Conservation (phyloP, 1,140 invertebrate species). For the Hypothenemus hampei region DNA sequence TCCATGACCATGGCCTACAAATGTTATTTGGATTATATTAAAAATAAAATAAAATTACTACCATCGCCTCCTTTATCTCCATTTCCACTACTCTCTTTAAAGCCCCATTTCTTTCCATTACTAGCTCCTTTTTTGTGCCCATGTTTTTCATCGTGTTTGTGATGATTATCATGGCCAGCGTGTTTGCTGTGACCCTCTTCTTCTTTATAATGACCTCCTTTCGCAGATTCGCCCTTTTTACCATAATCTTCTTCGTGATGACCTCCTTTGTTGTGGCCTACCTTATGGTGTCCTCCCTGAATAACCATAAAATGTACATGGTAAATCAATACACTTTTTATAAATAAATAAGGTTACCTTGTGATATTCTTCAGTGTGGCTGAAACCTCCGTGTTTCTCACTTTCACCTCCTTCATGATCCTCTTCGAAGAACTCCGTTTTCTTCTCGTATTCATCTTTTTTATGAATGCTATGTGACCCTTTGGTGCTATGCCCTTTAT, state of each 20-base stretch:
- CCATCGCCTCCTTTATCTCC: slow-evolving; percentile 24
- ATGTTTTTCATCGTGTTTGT: slow-evolving; percentile 47
- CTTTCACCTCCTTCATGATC: slow-evolving; percentile 60
- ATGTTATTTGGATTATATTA: not conserved
- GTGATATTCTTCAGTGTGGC: slow-evolving; percentile 51
- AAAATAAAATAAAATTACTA: not conserved
- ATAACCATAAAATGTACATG: too few species aligned
- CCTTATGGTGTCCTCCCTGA: slow-evolving; percentile 45
- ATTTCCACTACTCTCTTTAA: slow-evolving; percentile 41
- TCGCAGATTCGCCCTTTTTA: slow-evolving; percentile 52
- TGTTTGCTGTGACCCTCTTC: slow-evolving; percentile 53
- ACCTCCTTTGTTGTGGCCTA: slow-evolving; percentile 46
- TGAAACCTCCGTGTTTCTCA: slow-evolving; percentile 58
- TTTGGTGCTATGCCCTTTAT: slow-evolving; percentile 66
- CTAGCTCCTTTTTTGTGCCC: slow-evolving; percentile 49
- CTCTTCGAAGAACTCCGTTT: slow-evolving; percentile 68
- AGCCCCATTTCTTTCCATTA: slow-evolving; percentile 55
- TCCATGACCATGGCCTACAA: slow-evolving; percentile 8
- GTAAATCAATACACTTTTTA: too few species aligned
- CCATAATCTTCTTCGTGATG: slow-evolving; percentile 54
- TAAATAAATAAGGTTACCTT: slow-evolving; percentile 50
- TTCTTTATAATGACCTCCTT: slow-evolving; percentile 53
- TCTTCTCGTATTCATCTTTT: slow-evolving; percentile 69
- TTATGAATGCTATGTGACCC: slow-evolving; percentile 68
- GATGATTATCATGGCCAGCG: slow-evolving; percentile 53